Evolutionary conservation across 2,113 vertebrate species (phyloP), one percentile per base, ranked within the genome.

Genomic region (Ibidorhyncha struthersii): DNA sequence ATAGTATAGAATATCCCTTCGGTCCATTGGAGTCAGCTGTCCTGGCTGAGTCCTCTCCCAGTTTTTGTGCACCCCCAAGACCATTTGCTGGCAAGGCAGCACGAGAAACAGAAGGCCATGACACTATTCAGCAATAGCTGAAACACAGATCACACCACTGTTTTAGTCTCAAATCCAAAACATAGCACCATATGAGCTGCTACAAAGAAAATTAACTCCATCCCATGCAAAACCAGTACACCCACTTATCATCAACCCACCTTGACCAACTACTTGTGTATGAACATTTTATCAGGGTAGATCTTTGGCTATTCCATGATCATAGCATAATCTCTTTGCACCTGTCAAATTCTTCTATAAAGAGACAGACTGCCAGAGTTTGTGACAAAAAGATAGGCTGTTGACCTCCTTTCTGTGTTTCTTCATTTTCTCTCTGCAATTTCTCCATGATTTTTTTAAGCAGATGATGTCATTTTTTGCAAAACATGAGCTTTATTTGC

Each of bases 21-120:
- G 3, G 25, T 62, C 32, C 17, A 6, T 20, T 71, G 22, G 34
- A 62, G 32, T 78, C 26, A 12, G 8, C 32, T 78, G n/a, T n/a
- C 47, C n/a, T 77, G 47, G 10, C 49, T 25, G 20, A 41, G 49
- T 78, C 21, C 41, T 49, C 20, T 55, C 47, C 30, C 13, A 41
- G 1, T 14, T 70, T 62, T 30, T 77, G 13, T 84, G 47, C 23
- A 61, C 18, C 8, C 6, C 5, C 62, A 47, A 47, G 23, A 29
- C 47, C 40, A n/a, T 8, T n/a, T 5, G 1, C 40, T 55, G 40
- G 6, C 0, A 0, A 34, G 27, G 25, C n/a, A 55, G 30, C 12
- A 3, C 55, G 45, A 47, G 55, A 73, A 86, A 19, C 16, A 32
- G 14, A 32, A 41, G 41, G 36, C 14, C 41, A 25, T 25, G 70